These are phyloP conservation scores for Gonioctena quinquepunctata DNA, from an alignment of 1,140 invertebrate species.

Conservation along the genomic window DNA sequence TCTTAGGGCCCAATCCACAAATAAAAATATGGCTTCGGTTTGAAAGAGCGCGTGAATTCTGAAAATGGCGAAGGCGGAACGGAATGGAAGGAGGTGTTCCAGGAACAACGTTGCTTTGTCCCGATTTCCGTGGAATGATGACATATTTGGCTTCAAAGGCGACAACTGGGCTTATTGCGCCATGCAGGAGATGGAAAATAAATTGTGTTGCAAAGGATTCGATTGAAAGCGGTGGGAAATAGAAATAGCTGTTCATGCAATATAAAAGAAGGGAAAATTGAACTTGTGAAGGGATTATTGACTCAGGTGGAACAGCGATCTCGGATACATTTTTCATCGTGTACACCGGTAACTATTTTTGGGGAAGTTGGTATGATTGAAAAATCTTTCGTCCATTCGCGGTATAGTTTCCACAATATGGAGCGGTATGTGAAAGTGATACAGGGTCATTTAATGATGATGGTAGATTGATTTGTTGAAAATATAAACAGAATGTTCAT, in stretches of 20 bases:
- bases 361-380: too few species aligned
- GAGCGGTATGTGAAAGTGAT: too few species aligned
- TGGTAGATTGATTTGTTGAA: too few species aligned
- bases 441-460: too few species aligned
- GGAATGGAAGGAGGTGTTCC: background rate
- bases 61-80: conserved; percentile 11
- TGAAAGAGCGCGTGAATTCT: conserved; percentile 18
- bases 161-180: conserved; percentile 6
- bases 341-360: too few species aligned
- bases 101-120: conserved; percentile 5
- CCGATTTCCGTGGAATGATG: conserved; percentile 7
- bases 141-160: background rate
- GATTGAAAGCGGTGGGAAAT: background rate
- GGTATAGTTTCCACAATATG: too few species aligned
- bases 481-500: too few species aligned
- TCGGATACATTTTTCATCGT: too few species aligned
- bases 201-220: conserved; percentile 1
- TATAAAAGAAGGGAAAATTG: too few species aligned
- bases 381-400: too few species aligned
- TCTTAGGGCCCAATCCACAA: conserved; percentile 16
- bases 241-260: background rate
- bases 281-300: background rate
- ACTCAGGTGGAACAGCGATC: too few species aligned
- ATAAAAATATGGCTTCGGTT: conserved; percentile 20
- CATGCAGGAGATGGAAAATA: conserved; percentile 3